A percentile compares a stretch with the other conserved stretches of the same genome.
phyloP scores from a whole-genome alignment of 2,888 invertebrate species.

The Stegophylla sp. region DNA sequence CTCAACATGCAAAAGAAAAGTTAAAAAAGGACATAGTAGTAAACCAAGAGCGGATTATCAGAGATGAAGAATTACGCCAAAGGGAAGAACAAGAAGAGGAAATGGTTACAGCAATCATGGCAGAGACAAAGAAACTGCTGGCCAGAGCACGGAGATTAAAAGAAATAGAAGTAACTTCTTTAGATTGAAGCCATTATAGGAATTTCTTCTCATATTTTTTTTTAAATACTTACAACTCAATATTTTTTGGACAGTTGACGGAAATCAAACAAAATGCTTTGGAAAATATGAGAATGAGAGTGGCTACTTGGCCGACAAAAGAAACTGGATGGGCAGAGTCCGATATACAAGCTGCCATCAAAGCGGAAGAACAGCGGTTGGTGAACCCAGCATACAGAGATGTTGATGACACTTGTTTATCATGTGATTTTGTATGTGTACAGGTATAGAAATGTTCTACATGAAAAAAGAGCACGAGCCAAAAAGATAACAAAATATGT shows the following conservation, averaged over 20 bases:
- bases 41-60: background rate
- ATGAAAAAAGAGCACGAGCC: background rate
- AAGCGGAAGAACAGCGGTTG: background rate
- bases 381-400: background rate
- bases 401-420: background rate
- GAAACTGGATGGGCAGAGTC: slow-evolving; percentile 21
- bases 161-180: slow-evolving; percentile 34
- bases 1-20: slow-evolving; percentile 13
- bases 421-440: background rate
- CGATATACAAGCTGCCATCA: background rate
- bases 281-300: slow-evolving; percentile 4
- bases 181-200: background rate
- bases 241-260: background rate
- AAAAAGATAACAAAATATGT: background rate
- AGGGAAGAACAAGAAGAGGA: slow-evolving; percentile 29
- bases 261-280: background rate
- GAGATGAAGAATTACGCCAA: background rate
- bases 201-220: too few species aligned
- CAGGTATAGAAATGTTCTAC: background rate
- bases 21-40: slow-evolving; percentile 15
- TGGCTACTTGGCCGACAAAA: background rate
- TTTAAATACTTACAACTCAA: background rate
- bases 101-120: slow-evolving; percentile 35
- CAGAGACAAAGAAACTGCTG: slow-evolving; percentile 34
- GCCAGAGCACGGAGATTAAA: slow-evolving; percentile 8